Percentiles rank a stretch among this genome's conserved stretches.
Evolutionary conservation across 1,140 invertebrate species (phyloP).

Genomic region (Muscidifurax raptorellus): DNA sequence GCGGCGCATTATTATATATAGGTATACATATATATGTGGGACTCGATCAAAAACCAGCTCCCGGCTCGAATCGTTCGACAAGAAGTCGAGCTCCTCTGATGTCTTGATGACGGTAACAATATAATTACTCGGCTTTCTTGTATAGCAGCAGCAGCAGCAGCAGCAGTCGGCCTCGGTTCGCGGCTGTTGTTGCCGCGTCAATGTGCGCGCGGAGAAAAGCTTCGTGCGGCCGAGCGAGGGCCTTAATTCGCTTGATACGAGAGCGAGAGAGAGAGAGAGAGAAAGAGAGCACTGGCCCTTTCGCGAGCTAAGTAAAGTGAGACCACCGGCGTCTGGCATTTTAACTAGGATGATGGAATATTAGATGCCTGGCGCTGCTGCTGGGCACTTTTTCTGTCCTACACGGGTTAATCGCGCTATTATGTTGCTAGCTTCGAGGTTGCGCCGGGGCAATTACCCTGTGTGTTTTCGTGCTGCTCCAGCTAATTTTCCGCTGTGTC

Average conservation of each 20-base stretch:
- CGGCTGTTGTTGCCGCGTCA: not conserved
- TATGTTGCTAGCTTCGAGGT: not conserved
- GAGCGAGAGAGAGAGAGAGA: not conserved
- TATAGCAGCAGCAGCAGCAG: no score
- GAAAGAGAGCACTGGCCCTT: not conserved
- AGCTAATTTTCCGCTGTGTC: not conserved
- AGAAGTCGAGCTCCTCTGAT: conserved; percentile 41
- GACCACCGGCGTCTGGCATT: not conserved
- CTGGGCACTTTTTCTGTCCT: not conserved
- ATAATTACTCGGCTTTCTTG: conserved; percentile 51
- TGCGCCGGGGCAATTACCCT: not conserved
- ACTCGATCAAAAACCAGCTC: conserved; percentile 12
- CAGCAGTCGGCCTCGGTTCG: not conserved
- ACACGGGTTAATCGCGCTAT: not conserved
- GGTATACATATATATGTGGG: not conserved
- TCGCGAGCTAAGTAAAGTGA: not conserved
- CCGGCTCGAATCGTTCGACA: conserved; percentile 12
- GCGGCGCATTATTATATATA: no score
- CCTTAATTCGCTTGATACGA: conserved; percentile 25
- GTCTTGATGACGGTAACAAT: conserved; percentile 56
- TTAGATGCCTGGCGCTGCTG: not conserved
- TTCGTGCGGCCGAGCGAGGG: not conserved
- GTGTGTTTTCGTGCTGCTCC: not conserved
- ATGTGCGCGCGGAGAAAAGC: not conserved
- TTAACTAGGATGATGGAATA: conserved; percentile 19